Base-by-base conservation (phyloP, 2,113 vertebrate genomes). In the Melanocharis versteri region DNA sequence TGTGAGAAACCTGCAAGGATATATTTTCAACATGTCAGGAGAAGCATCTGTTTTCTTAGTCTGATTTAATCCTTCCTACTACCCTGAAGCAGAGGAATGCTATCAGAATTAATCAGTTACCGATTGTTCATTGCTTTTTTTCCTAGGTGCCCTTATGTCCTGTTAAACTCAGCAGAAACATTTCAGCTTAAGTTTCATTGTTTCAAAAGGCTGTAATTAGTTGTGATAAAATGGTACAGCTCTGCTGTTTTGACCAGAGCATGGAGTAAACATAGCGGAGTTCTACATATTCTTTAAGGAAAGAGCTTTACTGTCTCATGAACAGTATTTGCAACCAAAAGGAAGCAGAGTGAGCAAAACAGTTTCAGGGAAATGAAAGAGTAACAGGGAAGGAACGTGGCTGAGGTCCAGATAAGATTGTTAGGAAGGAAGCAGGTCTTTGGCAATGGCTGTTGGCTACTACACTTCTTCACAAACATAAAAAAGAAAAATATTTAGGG, bases 181-280 rank as follows among this genome's bases (percentile, higher is more conserved):
- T 90, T 93, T 88, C 21, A 76, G 17, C 26, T 87, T 16, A 50
- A 65, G 19, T 85, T 87, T 68, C 77, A 89, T 90, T 96, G 75
- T 95, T 94, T 91, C 50, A 62, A 73, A 33, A 86, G 47, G 3
- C 56, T 83, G 31, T 75, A 88, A 92, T 88, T 94, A 90, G 90
- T 57, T 93, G 66, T 88, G 39, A 66, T 91, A 54, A 90, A 93
- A 83, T 40, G 37, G 16, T 79, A 50, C 33, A 70, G 66, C 45
- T 93, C 30, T 90, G 54, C 27, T 73, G 11, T 80, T 96, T 90
- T 86, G 58, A 91, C 39, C 54, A 58, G 35, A 79, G 27, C 5
- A 2, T 76, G 81, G 13, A 83, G 54, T 93, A 96, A 96, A 89
- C 82, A 83, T 77, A 90, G 88, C 83, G 60, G 45, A 94, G 10